These are phyloP conservation scores for Taenaris catops DNA, from an alignment of 2,888 invertebrate genomes.

Conservation along the genomic window DNA sequence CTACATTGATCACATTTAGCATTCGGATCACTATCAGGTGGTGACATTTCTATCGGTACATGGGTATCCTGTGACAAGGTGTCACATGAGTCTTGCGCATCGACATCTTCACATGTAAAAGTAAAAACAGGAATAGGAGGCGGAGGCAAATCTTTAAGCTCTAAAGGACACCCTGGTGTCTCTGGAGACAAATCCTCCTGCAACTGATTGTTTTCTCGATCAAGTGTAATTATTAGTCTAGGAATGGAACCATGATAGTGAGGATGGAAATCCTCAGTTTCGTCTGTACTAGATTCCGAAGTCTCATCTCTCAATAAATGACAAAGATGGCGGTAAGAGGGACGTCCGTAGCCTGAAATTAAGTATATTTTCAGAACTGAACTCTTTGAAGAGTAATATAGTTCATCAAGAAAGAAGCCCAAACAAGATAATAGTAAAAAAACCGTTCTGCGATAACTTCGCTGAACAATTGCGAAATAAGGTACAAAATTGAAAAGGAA, in stretches of 20 bases:
- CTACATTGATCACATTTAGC: slow-evolving; percentile 46
- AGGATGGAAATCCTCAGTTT: slow-evolving; percentile 54
- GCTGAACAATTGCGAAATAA: too few relatives aligned
- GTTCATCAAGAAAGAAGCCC: slow-evolving; percentile 10
- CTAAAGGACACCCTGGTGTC: slow-evolving; percentile 58
- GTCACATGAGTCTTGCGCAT: slow-evolving; percentile 40
- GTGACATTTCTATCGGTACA: slow-evolving; percentile 36
- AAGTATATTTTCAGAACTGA: slow-evolving; percentile 30
- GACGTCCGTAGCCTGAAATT: slow-evolving; percentile 61
- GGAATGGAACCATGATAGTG: slow-evolving; percentile 66
- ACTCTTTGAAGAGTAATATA: slow-evolving; percentile 1
- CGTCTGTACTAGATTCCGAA: slow-evolving; percentile 65
- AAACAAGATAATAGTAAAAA: slow-evolving; percentile 12
- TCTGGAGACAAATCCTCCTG: slow-evolving; percentile 60
- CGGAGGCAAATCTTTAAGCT: slow-evolving; percentile 37
- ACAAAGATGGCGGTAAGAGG: slow-evolving; percentile 47
- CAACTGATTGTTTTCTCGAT: slow-evolving; percentile 57
- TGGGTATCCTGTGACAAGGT: slow-evolving; percentile 32
- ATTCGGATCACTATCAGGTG: slow-evolving; percentile 47
- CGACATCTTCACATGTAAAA: slow-evolving; percentile 68
- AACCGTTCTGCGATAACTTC: neutral
- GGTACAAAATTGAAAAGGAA: too few relatives aligned
- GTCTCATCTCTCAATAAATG: slow-evolving; percentile 52
- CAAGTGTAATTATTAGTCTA: slow-evolving; percentile 61
- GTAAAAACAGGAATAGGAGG: slow-evolving; percentile 63